Conservation (phyloP, 2,797 vertebrate species). For the Takifugu ocellatus region DNA sequence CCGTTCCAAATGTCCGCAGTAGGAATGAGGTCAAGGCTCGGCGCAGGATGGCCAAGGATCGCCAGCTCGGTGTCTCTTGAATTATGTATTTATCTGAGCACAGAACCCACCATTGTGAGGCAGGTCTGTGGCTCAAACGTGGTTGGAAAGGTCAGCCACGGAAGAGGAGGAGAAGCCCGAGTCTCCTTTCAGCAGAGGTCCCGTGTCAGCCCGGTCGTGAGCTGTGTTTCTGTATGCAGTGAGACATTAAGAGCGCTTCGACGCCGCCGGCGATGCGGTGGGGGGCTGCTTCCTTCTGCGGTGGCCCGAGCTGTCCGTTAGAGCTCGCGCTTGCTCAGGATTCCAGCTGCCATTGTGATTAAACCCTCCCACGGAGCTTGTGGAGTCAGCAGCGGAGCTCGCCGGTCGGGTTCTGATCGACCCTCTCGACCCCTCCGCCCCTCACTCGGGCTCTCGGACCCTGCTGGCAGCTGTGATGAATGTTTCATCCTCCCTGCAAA, state of each 20-base stretch:
- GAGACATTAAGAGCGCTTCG: too few species aligned
- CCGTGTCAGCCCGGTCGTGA: too few species aligned
- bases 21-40: not conserved
- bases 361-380: conserved; percentile 24
- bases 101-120: too few species aligned
- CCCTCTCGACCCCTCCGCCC: conserved; percentile 35
- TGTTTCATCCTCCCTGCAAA: conserved; percentile 69
- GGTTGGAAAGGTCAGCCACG: too few species aligned
- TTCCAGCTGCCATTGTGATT: conserved; percentile 7
- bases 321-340: too few species aligned
- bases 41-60: not conserved
- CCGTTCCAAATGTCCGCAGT: not conserved
- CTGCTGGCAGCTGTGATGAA: conserved; percentile 70
- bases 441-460: conserved; percentile 46
- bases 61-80: not conserved
- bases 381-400: conserved; percentile 65
- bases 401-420: conserved; percentile 63
- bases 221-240: not conserved
- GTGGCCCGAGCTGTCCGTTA: too few species aligned
- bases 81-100: too few species aligned
- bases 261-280: too few species aligned
- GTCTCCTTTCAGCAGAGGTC: too few species aligned
- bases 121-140: too few species aligned
- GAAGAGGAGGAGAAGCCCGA: too few species aligned
- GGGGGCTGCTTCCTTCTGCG: too few species aligned